A percentile compares a stretch with the other conserved stretches of the same genome.
Evolutionary conservation across 2,797 vertebrate species (phyloP).

Genomic region (Phoebastria nigripes): DNA sequence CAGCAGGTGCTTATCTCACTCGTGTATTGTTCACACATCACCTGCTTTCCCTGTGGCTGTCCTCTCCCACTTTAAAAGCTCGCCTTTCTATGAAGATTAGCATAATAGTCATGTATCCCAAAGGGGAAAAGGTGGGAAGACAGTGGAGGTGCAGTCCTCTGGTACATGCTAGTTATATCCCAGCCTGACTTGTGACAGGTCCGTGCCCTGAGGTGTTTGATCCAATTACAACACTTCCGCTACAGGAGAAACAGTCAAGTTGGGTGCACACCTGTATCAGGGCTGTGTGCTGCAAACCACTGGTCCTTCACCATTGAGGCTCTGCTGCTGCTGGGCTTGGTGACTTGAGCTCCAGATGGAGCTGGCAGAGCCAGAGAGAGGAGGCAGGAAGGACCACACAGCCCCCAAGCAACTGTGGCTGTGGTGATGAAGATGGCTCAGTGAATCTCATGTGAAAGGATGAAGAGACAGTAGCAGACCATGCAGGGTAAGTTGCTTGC

Average conservation of each 20-base stretch:
- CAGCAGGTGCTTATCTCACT: neutral
- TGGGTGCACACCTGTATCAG: neutral
- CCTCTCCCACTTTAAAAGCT: neutral
- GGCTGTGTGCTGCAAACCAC: neutral
- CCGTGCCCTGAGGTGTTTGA: neutral
- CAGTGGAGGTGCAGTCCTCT: neutral
- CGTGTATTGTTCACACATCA: fast-evolving
- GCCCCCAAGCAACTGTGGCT: neutral
- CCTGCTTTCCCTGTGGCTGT: neutral
- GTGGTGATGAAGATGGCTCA: too few species aligned
- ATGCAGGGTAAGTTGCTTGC: neutral
- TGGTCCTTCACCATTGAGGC: neutral
- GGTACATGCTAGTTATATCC: neutral
- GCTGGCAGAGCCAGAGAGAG: neutral
- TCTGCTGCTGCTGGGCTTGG: neutral
- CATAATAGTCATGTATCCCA: neutral
- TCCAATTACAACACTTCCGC: neutral
- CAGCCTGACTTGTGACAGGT: neutral
- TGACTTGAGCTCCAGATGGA: neutral
- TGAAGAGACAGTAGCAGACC: neutral
- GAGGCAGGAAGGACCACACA: neutral
- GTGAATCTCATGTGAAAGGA: neutral
- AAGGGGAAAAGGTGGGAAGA: neutral
- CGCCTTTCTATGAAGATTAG: neutral
- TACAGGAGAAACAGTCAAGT: neutral